Percentiles rank a stretch among this genome's conserved stretches.
phyloP scores from a whole-genome alignment of 2,113 vertebrate species.

The Dryoscopus gambensis region DNA sequence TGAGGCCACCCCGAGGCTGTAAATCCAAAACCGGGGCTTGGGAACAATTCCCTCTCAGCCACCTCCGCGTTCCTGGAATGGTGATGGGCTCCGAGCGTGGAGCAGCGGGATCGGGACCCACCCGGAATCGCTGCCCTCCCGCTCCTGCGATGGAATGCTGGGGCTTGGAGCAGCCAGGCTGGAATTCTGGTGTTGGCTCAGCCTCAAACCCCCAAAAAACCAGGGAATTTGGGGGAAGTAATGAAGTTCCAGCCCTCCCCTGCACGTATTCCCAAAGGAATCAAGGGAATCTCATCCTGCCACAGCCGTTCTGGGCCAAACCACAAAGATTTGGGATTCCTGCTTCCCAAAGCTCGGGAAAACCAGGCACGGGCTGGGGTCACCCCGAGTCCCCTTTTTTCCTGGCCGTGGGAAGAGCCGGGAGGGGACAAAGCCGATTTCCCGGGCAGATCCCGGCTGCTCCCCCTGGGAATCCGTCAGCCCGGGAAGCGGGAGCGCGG shows the following conservation, averaged over 20 bases:
- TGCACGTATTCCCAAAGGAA: neutral
- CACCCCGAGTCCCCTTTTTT: neutral
- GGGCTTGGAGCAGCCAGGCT: neutral
- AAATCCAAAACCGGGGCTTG: neutral
- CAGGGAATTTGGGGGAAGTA: no score
- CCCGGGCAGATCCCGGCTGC: neutral
- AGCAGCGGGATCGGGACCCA: neutral
- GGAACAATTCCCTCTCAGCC: neutral
- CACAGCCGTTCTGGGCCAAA: neutral
- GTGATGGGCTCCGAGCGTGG: fast-evolving
- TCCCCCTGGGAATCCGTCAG: neutral
- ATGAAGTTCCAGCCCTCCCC: neutral
- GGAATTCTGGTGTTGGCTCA: neutral
- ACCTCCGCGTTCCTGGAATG: neutral
- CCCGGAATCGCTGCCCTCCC: neutral
- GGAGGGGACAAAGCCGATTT: neutral
- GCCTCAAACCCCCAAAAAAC: neutral
- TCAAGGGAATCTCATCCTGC: neutral
- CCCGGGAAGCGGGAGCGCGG: neutral
- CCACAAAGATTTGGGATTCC: neutral
- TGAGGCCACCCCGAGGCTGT: neutral
- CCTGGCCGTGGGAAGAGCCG: neutral
- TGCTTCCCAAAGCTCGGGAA: neutral
- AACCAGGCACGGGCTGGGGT: neutral
- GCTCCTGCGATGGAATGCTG: neutral